Percentiles rank a stretch among this genome's conserved stretches.
These are phyloP conservation scores for Rhabdophis nuchalis DNA, from an alignment of 2,797 vertebrate species.

Conservation along the genomic window DNA sequence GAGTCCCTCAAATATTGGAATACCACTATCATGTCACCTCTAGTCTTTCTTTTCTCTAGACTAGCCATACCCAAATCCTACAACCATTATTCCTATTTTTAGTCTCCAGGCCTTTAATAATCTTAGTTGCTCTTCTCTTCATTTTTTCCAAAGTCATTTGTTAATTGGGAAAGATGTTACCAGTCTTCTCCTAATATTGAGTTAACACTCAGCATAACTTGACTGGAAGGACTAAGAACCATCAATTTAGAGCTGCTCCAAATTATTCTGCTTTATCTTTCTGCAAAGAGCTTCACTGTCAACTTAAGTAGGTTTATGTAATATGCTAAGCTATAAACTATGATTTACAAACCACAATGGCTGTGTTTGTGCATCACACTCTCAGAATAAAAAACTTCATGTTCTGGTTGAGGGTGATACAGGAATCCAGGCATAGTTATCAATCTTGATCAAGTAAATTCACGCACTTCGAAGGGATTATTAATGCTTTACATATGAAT, in stretches of 20 bases:
- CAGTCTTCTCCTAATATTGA: not conserved
- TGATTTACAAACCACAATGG: not conserved
- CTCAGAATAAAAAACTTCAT: not conserved
- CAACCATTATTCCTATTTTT: not conserved
- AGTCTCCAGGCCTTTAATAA: not conserved
- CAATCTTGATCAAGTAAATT: not conserved
- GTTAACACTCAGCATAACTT: not conserved
- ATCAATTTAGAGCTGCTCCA: not conserved
- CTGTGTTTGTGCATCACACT: not conserved
- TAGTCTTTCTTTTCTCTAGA: not conserved
- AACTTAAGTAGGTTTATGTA: not conserved
- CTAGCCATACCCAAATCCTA: not conserved
- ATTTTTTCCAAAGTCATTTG: not conserved
- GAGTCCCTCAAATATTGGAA: not conserved
- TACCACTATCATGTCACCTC: not conserved
- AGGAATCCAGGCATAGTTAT: not conserved
- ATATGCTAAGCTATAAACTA: not conserved
- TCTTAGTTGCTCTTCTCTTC: not conserved
- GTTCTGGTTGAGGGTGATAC: not conserved
- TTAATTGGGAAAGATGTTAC: not conserved
- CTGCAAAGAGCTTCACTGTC: not conserved
- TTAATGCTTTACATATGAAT: not conserved
- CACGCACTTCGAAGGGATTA: not conserved
- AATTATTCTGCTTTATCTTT: not conserved
- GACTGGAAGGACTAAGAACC: not conserved